Evolutionary conservation across 35 echinoderm and acorn worm genomes (phyloP).

Genomic region (Heliocidaris tuberculata): DNA sequence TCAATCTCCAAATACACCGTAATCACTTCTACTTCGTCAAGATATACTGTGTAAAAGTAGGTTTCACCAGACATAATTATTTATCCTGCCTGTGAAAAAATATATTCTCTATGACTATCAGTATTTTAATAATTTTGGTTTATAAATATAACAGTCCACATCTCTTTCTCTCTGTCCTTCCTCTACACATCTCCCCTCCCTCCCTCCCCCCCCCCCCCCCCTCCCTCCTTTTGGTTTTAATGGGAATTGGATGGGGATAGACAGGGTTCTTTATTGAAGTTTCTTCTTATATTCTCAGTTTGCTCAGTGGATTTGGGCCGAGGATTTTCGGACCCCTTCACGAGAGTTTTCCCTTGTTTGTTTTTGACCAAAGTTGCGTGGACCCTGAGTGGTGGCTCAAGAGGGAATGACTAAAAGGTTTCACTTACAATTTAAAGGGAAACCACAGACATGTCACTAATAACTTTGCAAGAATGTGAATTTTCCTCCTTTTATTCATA

Average conservation of each 20-base stretch:
- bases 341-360: not conserved
- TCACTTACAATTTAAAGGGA: constrained; percentile 4
- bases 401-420: not conserved
- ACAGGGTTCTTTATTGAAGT: constrained; percentile 5
- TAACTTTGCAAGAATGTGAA: no score
- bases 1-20: not conserved
- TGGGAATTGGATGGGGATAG: not conserved
- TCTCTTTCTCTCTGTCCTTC: not conserved
- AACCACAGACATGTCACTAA: not conserved
- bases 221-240: not conserved
- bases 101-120: no score
- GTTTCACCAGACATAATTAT: no score
- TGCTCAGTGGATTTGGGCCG: not conserved
- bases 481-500: no score
- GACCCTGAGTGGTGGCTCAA: not conserved
- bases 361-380: not conserved
- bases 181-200: not conserved
- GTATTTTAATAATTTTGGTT: no score
- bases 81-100: no score
- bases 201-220: no score
- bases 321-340: not conserved
- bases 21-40: no score
- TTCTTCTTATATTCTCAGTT: not conserved
- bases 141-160: not conserved
- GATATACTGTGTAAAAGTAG: no score